Evolutionary conservation across 2,113 vertebrate genomes (phyloP), one percentile per base, ranked within the genome.

Genomic region (Cyprichromis sp.): DNA sequence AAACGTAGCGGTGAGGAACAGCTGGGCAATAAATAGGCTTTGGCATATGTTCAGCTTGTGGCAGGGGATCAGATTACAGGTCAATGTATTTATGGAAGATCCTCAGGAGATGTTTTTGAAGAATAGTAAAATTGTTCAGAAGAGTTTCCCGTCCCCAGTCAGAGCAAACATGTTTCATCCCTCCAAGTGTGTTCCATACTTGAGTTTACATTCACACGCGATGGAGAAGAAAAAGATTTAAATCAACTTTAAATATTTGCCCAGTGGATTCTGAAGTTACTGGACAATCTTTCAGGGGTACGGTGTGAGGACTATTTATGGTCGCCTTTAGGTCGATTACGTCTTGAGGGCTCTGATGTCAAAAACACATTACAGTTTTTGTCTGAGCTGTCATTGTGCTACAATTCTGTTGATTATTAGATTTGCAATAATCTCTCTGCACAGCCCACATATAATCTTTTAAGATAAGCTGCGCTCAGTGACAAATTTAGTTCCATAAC

Each of bases 1-100:
- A 54, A 19, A 82, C 4, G 81, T 82, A 82, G 31, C 17, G 47
- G 61, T 80, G 81, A 79, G 86, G 9, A 57, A 89, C 82, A 88
- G 50, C 82, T 68, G 61, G 38, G 87, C 81, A 94, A 93, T 93
- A 95, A 95, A 93, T 93, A 92, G 87, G 81, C 88, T 91, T 88
- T 90, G 86, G 93, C 85, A 88, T 84, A 86, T 83, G 85, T 21
- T 82, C 63, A 47, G 34, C 17, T 0, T 38, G 59, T 19, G 47
- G 24, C 61, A 82, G 31, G 12, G 80, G 85, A 82, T 96, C 93
- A 82, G 79, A 81, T 95, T 95, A 91, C 92, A 87, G 86, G 34
- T 53, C 40, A 47, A 85, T 79, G 36, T 94, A 95, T 94, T 95
- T 90, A 86, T 94, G 95, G 94, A 68, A 81, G 17, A 66, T 87